Percentiles rank a stretch among this genome's conserved stretches.
Evolutionary conservation across 2,797 vertebrate genomes (phyloP).

Genomic region (Scleropages formosus): DNA sequence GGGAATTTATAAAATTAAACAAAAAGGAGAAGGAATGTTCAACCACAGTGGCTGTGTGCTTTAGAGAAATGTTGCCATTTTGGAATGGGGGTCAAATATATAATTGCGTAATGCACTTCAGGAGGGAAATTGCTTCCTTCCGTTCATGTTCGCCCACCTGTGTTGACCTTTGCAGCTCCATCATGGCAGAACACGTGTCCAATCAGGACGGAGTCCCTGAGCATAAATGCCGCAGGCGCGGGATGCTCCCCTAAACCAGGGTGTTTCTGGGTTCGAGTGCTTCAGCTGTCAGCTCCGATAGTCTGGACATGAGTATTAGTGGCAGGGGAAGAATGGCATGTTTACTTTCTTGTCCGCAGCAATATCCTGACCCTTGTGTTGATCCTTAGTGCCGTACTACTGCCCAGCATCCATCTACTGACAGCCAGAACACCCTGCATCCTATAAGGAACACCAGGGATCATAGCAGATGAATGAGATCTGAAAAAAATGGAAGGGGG

Average conservation of each 20-base stretch:
- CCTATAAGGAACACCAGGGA: neutral
- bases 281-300: conserved; percentile 1
- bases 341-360: conserved; percentile 6
- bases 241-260: conserved; percentile 2
- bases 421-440: neutral
- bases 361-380: conserved; percentile 11
- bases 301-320: neutral
- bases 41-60: neutral
- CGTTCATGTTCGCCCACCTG: neutral
- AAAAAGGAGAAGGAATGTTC: neutral
- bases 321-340: neutral
- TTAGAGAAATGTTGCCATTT: neutral
- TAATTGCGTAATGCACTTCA: neutral
- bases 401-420: neutral
- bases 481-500: too few species aligned
- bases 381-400: neutral
- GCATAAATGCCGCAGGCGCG: neutral
- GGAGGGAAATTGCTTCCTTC: conserved; percentile 13
- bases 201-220: neutral
- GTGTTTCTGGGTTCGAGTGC: conserved; percentile 17
- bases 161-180: neutral
- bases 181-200: neutral
- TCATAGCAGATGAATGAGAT: neutral
- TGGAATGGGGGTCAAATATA: neutral
- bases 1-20: neutral